These are phyloP conservation scores for Dasyornis broadbenti DNA, from an alignment of 2,113 vertebrate genomes.

Conservation along the genomic window DNA sequence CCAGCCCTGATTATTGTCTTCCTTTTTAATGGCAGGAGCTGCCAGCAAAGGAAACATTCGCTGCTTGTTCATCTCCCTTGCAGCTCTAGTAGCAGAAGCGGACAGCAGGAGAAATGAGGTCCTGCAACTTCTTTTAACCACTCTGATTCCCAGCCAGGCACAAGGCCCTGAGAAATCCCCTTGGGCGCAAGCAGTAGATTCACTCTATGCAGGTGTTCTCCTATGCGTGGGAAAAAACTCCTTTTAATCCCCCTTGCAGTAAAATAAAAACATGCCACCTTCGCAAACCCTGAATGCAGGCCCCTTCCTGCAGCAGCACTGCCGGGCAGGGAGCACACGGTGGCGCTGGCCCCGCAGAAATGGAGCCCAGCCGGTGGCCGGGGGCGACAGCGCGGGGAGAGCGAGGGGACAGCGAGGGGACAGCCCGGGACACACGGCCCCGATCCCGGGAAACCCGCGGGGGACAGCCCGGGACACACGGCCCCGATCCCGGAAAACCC, in stretches of 20 bases:
- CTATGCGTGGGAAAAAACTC: too few relatives aligned
- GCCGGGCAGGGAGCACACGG: background rate
- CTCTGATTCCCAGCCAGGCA: background rate
- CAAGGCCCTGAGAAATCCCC: background rate
- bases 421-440: background rate
- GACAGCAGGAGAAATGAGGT: background rate
- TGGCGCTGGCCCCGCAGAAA: background rate
- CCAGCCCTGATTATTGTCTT: background rate
- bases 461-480: background rate
- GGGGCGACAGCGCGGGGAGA: background rate
- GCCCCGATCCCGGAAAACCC: background rate
- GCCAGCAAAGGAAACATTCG: background rate
- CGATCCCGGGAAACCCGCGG: background rate
- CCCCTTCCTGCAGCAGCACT: background rate
- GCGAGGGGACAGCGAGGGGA: background rate
- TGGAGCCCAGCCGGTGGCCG: background rate
- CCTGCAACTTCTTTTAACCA: background rate
- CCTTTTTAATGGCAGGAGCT: background rate
- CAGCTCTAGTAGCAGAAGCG: background rate
- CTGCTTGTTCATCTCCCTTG: background rate
- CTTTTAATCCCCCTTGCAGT: background rate
- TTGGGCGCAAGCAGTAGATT: background rate
- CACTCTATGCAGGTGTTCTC: background rate
- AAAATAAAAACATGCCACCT: background rate
- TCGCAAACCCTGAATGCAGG: background rate